Base-by-base conservation (phyloP, 1,140 invertebrate genomes). In the Akabosia matsudoensis region DNA sequence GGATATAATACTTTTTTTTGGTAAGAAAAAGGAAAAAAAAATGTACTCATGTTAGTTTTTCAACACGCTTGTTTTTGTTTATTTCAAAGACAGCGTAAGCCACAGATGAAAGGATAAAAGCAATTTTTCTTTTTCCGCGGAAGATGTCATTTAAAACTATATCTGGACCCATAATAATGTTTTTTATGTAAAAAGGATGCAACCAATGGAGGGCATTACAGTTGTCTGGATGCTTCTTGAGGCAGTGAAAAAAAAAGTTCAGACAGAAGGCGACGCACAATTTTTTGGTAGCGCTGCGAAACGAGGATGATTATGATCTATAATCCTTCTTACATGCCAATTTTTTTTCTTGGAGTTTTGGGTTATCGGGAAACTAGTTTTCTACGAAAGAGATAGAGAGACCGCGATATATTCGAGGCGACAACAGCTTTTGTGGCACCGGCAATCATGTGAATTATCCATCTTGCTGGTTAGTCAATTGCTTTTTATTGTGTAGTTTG, bases 371-470 rank as follows among this genome's bases (percentile, higher is more conserved):
- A 45, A 45, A 45, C 7, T 7, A 45, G 7, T 45, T 45, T 45
- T 45, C 37, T 18, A 45, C 37, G 37, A 45, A 45, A 7, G 37
- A 45, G 37, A 7, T 10, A 18, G 7, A 45, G 37, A 45, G 7
- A n/a, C 45, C 45, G 54, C n/a, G 54, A 16, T 30, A 31, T 10
- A 45, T 10, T 45, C 7, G 37, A 45, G 37, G 37, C 37, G 37
- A 45, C 37, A 10, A 45, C 37, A 45, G 37, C 18, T 67, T 67
- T 67, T 2, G 61, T 30, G 61, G 31, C 61, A 67, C 61, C 61
- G 61, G 61, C 30, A 31, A 67, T 67, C 61, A 67, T 31, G 3
- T 67, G 61, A 67, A 67, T 7, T 67, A 67, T 67, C 61, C 22
- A 22, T 31, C 14, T 28, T 67, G 61, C 24, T 61, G 54, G 14